These are phyloP conservation scores for Drosophila mimetica DNA, from an alignment of 2,888 invertebrate species.

Conservation along the genomic window DNA sequence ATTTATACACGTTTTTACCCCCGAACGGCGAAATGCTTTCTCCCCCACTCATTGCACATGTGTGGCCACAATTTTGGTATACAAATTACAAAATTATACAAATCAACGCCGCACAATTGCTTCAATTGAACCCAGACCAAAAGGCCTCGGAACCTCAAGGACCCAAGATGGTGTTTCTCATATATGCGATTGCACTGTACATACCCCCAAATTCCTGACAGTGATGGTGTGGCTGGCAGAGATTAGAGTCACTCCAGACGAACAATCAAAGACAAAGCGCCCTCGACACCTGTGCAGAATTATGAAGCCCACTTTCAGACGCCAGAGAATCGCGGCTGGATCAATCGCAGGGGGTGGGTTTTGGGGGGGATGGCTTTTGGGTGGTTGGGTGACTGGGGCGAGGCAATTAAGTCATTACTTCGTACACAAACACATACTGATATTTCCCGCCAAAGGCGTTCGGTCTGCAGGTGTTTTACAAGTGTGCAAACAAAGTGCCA, in stretches of 20 bases:
- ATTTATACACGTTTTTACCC: constrained; percentile 64
- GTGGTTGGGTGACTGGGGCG: constrained; percentile 30
- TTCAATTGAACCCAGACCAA: constrained; percentile 69
- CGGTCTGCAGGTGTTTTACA: constrained; percentile 73
- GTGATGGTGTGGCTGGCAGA: constrained; percentile 65
- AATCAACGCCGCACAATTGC: constrained; percentile 80
- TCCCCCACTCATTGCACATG: constrained; percentile 54
- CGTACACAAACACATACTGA: constrained; percentile 57
- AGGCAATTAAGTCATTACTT: constrained; percentile 78
- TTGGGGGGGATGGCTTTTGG: neutral
- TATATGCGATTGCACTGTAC: neutral
- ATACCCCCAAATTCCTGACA: constrained; percentile 12
- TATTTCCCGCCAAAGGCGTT: constrained; percentile 26
- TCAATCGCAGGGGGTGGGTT: constrained; percentile 22
- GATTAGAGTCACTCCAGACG: constrained; percentile 71
- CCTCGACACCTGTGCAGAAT: constrained; percentile 77
- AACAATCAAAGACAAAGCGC: constrained; percentile 75
- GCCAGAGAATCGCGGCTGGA: constrained; percentile 29
- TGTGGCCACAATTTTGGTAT: constrained; percentile 78
- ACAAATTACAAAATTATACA: constrained; percentile 80
- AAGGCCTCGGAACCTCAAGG: constrained; percentile 21
- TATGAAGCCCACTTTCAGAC: constrained; percentile 63
- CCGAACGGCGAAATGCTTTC: constrained; percentile 60
- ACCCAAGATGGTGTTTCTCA: constrained; percentile 23
- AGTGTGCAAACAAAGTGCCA: constrained; percentile 73